phyloP scores from a whole-genome alignment of 2,888 invertebrate genomes.

The Acanthoscelides obtectus region DNA sequence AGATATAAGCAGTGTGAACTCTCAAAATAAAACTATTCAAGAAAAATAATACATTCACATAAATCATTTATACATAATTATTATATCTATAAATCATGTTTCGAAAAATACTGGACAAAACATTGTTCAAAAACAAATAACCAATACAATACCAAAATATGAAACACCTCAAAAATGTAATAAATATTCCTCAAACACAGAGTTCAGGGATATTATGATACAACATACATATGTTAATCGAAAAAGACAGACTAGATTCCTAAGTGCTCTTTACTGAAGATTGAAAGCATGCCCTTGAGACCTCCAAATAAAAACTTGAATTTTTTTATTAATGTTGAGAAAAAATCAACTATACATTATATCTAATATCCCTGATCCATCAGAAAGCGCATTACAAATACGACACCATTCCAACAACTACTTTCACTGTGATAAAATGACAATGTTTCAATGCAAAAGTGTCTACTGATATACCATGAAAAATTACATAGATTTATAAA shows the following conservation, averaged over 20 bases:
- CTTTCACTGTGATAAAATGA: conserved; percentile 10
- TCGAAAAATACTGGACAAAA: neutral
- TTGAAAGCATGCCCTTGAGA: too few relatives aligned
- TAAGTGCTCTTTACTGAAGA: too few relatives aligned
- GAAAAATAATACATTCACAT: neutral
- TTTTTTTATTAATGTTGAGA: too few relatives aligned
- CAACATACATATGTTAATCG: too few relatives aligned
- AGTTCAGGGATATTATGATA: neutral
- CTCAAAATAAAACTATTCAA: neutral
- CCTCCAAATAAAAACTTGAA: too few relatives aligned
- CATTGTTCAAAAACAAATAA: neutral
- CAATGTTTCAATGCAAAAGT: neutral
- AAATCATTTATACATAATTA: neutral
- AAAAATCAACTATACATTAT: too few relatives aligned
- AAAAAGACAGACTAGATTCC: too few relatives aligned
- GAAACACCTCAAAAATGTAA: too few relatives aligned
- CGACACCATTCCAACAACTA: conserved; percentile 9
- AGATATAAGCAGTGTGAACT: neutral
- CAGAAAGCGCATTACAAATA: neutral
- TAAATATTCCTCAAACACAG: too few relatives aligned
- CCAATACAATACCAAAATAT: neutral
- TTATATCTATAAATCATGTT: neutral
- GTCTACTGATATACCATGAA: neutral
- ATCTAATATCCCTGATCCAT: neutral
- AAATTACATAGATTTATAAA: conserved; percentile 15